Evolutionary conservation across 2,113 vertebrate genomes (phyloP).

Genomic region (Uria aalge): DNA sequence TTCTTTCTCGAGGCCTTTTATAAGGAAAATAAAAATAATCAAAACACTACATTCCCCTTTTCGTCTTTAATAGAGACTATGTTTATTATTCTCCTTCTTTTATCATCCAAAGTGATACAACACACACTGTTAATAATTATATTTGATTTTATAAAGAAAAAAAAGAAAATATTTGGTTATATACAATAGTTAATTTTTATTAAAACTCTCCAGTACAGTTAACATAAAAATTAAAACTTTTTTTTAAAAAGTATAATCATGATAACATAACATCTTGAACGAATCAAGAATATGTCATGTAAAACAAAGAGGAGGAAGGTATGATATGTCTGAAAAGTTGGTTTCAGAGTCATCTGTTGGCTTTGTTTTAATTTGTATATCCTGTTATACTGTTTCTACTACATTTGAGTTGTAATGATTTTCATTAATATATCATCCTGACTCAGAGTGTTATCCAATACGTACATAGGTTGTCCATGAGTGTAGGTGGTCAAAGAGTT

Average conservation of each 20-base stretch:
- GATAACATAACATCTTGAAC: background rate
- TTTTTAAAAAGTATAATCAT: background rate
- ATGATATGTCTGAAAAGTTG: background rate
- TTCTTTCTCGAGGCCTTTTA: slow-evolving; percentile 23
- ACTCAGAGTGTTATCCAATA: background rate
- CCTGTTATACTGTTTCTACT: background rate
- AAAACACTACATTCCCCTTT: slow-evolving; percentile 16
- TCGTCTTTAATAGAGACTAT: background rate
- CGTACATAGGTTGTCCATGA: background rate
- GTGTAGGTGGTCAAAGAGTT: background rate
- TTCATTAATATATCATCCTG: background rate
- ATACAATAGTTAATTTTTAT: background rate
- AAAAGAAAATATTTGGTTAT: background rate
- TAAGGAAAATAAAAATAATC: background rate
- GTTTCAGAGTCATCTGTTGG: accelerated
- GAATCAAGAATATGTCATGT: background rate
- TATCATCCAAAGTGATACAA: background rate
- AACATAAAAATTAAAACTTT: background rate
- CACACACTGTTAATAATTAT: background rate
- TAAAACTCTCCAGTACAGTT: background rate
- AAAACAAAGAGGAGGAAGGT: background rate
- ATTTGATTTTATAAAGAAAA: background rate
- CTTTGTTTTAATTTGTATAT: background rate
- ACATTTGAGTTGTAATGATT: background rate
- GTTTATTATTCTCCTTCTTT: background rate